phyloP scores from a whole-genome alignment of 2,888 invertebrate genomes.

The Bellardia pandia region DNA sequence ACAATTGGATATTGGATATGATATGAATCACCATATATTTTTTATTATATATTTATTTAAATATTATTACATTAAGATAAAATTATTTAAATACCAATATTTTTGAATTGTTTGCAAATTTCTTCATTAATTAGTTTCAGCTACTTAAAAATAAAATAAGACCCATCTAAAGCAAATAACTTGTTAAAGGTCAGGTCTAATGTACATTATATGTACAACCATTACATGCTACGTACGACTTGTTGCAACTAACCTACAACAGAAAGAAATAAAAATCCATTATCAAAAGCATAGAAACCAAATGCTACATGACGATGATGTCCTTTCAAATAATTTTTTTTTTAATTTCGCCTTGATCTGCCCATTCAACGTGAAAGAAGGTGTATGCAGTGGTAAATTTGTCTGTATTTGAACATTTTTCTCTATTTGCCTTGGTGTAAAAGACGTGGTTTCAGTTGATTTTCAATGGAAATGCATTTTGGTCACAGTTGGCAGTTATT shows the following conservation, averaged over 20 bases:
- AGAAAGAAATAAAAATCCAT: conserved; percentile 7
- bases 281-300: conserved; percentile 25
- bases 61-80: too few relatives aligned
- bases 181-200: too few relatives aligned
- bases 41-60: too few relatives aligned
- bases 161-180: too few relatives aligned
- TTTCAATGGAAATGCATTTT: conserved; percentile 18
- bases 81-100: too few relatives aligned
- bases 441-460: conserved; percentile 20
- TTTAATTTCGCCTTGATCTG: background rate
- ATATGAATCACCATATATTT: too few relatives aligned
- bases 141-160: too few relatives aligned
- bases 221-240: background rate
- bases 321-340: conserved; percentile 8
- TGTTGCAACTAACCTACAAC: conserved; percentile 7
- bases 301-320: conserved; percentile 27
- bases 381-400: background rate
- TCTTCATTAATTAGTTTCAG: too few relatives aligned
- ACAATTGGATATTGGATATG: too few relatives aligned
- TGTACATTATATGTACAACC: background rate
- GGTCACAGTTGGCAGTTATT: conserved; percentile 16
- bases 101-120: too few relatives aligned
- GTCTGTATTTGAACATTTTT: background rate
- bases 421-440: background rate
- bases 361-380: background rate